Percentiles rank a stretch among this genome's conserved stretches.
These are phyloP conservation scores for Apotomis betuletana DNA, from an alignment of 2,888 invertebrate species.

Conservation along the genomic window DNA sequence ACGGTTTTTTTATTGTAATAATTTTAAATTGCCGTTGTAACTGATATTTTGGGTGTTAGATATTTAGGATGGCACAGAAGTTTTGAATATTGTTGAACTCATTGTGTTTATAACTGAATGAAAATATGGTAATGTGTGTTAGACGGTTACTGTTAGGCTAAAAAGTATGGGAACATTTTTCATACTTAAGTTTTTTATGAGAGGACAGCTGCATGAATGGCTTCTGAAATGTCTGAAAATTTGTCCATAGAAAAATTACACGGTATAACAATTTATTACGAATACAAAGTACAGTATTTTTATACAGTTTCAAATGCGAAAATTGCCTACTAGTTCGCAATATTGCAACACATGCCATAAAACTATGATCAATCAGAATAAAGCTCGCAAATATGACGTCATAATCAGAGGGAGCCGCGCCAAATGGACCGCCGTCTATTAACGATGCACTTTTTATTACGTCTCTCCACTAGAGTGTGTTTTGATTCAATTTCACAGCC, in stretches of 20 bases:
- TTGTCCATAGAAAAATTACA: no score
- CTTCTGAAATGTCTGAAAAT: no score
- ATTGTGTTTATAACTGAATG: neutral
- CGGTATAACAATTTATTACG: no score
- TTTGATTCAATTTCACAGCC: constrained; percentile 51
- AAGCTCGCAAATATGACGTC: constrained; percentile 29
- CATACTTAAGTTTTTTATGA: neutral
- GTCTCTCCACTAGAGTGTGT: constrained; percentile 51
- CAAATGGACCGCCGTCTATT: constrained; percentile 52
- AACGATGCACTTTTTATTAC: constrained; percentile 45
- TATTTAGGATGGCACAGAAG: constrained; percentile 1
- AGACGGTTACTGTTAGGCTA: neutral
- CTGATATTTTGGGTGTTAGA: constrained; percentile 17
- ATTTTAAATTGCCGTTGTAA: constrained; percentile 29
- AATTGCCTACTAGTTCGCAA: neutral
- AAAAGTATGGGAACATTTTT: neutral
- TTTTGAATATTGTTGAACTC: neutral
- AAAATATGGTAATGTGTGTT: neutral
- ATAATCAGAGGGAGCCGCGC: constrained; percentile 46
- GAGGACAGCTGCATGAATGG: no score
- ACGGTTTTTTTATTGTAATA: constrained; percentile 22
- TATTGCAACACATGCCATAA: constrained; percentile 23
- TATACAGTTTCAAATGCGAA: no score
- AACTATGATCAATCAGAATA: constrained; percentile 29
- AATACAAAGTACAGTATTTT: no score